A percentile compares a stretch with the other conserved stretches of the same genome.
These are phyloP conservation scores for Stigmatopora argus DNA, from an alignment of 2,113 vertebrate genomes.

Conservation along the genomic window DNA sequence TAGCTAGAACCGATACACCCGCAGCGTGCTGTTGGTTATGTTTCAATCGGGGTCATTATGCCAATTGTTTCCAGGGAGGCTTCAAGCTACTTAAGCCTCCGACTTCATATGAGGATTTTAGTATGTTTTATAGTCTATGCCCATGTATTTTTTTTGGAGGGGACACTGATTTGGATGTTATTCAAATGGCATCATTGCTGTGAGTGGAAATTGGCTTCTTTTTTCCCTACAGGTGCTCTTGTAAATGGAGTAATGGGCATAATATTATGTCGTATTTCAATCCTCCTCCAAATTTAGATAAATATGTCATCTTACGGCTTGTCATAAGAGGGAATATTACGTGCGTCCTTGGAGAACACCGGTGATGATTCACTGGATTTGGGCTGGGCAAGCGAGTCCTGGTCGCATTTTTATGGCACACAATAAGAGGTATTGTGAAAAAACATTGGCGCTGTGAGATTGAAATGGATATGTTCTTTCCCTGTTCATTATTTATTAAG, in stretches of 20 bases:
- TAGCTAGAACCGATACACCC: conserved; percentile 28
- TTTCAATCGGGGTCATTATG: conserved; percentile 51
- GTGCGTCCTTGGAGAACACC: conserved; percentile 32
- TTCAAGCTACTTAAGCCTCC: conserved; percentile 18
- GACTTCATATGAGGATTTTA: neutral
- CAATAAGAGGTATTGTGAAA: conserved; percentile 14
- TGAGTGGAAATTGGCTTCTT: conserved; percentile 44
- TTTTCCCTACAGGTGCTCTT: conserved; percentile 55
- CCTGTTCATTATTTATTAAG: conserved; percentile 16
- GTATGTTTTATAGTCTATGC: neutral
- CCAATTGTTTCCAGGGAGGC: conserved; percentile 31
- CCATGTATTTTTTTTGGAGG: neutral
- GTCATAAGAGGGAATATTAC: conserved; percentile 21
- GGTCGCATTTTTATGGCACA: conserved; percentile 13
- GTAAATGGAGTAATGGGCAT: conserved; percentile 44
- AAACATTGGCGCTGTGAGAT: neutral
- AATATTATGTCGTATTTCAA: conserved; percentile 49
- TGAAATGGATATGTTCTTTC: neutral
- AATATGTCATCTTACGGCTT: conserved; percentile 31
- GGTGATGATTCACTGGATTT: conserved; percentile 43
- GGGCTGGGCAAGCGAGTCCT: conserved; percentile 27
- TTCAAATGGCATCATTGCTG: conserved; percentile 35
- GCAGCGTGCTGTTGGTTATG: conserved; percentile 33
- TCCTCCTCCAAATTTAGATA: conserved; percentile 40
- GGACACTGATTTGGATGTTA: conserved; percentile 20